Conservation (phyloP, 2,797 vertebrate species). For the Echeneis naucrates region DNA sequence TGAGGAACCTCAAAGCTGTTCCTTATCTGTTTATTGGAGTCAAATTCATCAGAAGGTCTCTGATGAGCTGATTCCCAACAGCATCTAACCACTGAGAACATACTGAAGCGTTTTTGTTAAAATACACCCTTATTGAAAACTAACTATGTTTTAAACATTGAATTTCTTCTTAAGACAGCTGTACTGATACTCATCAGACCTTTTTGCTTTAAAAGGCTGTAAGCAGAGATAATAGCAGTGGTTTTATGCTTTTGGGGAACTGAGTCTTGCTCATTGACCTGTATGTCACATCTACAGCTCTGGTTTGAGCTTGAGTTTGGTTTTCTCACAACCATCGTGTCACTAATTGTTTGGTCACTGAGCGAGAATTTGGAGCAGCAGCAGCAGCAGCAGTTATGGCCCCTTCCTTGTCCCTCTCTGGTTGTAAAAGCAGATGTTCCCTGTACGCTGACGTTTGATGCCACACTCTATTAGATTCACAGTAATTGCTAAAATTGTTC, state of each 20-base stretch:
- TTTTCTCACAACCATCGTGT: slow-evolving; percentile 67
- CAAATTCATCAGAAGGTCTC: slow-evolving; percentile 87
- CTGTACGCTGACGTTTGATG: background rate
- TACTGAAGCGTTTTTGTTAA: background rate
- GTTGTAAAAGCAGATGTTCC: background rate
- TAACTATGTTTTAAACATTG: background rate
- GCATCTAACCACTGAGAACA: slow-evolving; percentile 42
- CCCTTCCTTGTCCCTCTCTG: background rate
- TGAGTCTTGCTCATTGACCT: slow-evolving; percentile 79
- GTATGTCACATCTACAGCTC: slow-evolving; percentile 64
- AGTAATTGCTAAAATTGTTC: background rate
- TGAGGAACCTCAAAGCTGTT: slow-evolving; percentile 88
- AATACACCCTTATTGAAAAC: slow-evolving; percentile 4
- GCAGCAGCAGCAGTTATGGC: slow-evolving; percentile 19
- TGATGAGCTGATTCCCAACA: slow-evolving; percentile 78
- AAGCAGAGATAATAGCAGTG: slow-evolving; percentile 18
- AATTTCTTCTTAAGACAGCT: background rate
- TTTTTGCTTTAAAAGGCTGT: background rate
- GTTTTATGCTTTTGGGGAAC: slow-evolving; percentile 72
- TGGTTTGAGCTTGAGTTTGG: slow-evolving; percentile 55
- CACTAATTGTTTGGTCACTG: slow-evolving; percentile 52
- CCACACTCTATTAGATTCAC: background rate
- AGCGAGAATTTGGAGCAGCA: slow-evolving; percentile 22
- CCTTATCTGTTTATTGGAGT: slow-evolving; percentile 89
- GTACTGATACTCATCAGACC: background rate